Base-by-base conservation (phyloP, 2,113 vertebrate species). In the Amphiprion ocellaris region DNA sequence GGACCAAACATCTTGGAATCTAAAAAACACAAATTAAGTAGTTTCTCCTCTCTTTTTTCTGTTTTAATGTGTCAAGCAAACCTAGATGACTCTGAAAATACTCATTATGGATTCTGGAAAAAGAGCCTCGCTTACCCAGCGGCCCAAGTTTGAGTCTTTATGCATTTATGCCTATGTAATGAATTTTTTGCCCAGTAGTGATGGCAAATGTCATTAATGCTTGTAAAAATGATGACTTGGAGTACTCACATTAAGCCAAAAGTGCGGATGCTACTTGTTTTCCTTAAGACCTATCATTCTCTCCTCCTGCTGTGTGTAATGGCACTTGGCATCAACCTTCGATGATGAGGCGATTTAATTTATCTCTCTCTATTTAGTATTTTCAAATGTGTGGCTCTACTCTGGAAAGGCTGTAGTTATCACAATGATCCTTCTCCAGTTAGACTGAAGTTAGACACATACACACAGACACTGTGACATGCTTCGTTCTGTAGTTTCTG, bases 131-230 rank as follows among this genome's bases (percentile, higher is more conserved):
- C 87, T 86, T 81, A 79, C 86, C 90, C 90, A 87, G 81, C 81
- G 74, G 91, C 85, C 56, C 66, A 70, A 50, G 52, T 70, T 82
- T 24, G 56, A 79, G 55, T 76, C 72, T 90, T 88, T 85, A 85
- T 86, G 82, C 81, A 87, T 87, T 85, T 71, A 52, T 77, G 70
- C 84, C 64, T 73, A 53, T 65, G 65, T 93, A 92, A 93, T 91
- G 90, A 89, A 73, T 72, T 88, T 83, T 85, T 87, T 73, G 82
- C 86, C 90, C 77, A 55, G 67, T 81, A 85, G 84, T 89, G 85
- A 92, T 90, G 79, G 87, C 82, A 81, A 80, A 87, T 87, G 89
- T 83, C 93, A 92, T 92, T 93, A 94, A 87, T 83, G 84, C 68
- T 85, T 33, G 69, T 70, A 64, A 74, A 78, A 85, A 92, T 87